Percentiles rank a stretch among this genome's conserved stretches.
phyloP scores from a whole-genome alignment of 2,888 invertebrate species.

The Agrilus biguttatus region DNA sequence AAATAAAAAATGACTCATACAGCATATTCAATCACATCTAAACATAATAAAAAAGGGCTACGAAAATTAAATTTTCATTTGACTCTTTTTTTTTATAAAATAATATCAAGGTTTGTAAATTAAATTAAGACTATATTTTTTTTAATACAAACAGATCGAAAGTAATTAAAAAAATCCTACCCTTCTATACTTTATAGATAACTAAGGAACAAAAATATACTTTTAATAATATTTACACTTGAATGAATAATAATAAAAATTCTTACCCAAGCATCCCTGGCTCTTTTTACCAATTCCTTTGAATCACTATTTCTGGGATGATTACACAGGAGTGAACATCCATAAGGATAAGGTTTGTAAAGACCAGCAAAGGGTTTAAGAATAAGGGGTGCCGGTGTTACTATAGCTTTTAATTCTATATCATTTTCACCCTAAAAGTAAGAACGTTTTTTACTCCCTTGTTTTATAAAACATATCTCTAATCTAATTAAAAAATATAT shows the following conservation, averaged over 20 bases:
- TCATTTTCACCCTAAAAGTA: slow-evolving; percentile 20
- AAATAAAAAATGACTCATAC: too few species aligned
- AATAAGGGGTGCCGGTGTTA: slow-evolving; percentile 56
- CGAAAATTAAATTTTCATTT: too few species aligned
- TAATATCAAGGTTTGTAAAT: too few species aligned
- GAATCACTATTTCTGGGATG: slow-evolving; percentile 66
- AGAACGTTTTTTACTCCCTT: background rate
- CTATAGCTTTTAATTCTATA: slow-evolving; percentile 41
- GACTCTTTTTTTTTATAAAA: too few species aligned
- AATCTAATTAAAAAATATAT: background rate
- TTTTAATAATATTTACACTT: too few species aligned
- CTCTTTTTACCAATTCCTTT: slow-evolving; percentile 53
- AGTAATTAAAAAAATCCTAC: too few species aligned
- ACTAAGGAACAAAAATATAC: too few species aligned
- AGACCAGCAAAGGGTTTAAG: slow-evolving; percentile 67
- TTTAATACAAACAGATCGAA: too few species aligned
- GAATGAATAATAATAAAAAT: background rate
- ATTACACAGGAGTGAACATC: slow-evolving; percentile 72
- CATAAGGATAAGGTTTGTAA: slow-evolving; percentile 67
- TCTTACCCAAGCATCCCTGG: slow-evolving; percentile 55
- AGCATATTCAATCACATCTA: too few species aligned
- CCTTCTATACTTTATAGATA: too few species aligned
- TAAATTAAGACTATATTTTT: too few species aligned
- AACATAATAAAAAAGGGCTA: too few species aligned
- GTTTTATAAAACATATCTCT: background rate